Evolutionary conservation across 2,797 vertebrate species (phyloP).

Genomic region (Arctocebus calabarensis): DNA sequence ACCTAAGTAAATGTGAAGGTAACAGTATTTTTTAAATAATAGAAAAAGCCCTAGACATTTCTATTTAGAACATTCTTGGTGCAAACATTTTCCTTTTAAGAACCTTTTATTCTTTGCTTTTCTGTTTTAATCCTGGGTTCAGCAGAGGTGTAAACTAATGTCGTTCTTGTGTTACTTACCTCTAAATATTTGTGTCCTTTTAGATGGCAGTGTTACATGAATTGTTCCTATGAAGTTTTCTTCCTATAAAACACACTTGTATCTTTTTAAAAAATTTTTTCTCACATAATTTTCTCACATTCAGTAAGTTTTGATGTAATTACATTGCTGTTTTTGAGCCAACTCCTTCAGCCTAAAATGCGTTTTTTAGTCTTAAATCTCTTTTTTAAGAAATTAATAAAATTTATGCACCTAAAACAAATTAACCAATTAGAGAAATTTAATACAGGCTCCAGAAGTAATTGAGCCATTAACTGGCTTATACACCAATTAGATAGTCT

Average conservation of each 20-base stretch:
- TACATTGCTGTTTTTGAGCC: conserved; percentile 23
- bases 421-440: conserved; percentile 62
- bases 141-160: conserved; percentile 79
- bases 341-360: conserved; percentile 23
- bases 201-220: conserved; percentile 47
- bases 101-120: conserved; percentile 79
- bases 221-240: conserved; percentile 52
- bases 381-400: conserved; percentile 75
- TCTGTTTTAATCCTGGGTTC: conserved; percentile 71
- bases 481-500: conserved; percentile 47
- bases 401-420: conserved; percentile 45
- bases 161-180: conserved; percentile 59
- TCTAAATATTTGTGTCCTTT: conserved; percentile 62
- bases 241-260: conserved; percentile 42
- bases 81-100: conserved; percentile 84
- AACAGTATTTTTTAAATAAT: conserved; percentile 33
- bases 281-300: neutral
- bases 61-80: conserved; percentile 78
- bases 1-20: conserved; percentile 32
- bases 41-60: conserved; percentile 60
- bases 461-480: conserved; percentile 55
- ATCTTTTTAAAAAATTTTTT: conserved; percentile 54
- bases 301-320: conserved; percentile 61
- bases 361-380: conserved; percentile 67
- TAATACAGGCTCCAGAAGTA: conserved; percentile 34